Evolutionary conservation across 1,140 invertebrate genomes (phyloP), one percentile per base, ranked within the genome.

Genomic region (Scaptodrosophila lebanonensis): DNA sequence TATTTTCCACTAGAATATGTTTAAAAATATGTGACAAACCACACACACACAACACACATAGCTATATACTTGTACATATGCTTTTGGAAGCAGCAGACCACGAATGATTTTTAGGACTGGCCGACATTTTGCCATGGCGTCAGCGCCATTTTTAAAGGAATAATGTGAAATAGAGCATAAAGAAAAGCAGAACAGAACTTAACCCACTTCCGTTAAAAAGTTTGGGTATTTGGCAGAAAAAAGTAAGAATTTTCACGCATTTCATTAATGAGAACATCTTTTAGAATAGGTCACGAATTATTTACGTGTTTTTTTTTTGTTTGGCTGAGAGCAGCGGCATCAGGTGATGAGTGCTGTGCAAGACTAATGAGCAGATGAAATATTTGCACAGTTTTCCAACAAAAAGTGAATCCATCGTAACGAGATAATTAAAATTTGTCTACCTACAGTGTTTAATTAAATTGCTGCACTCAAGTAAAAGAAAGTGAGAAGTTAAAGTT

Each of bases 121-220:
- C 8, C 8, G 15, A 25, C 22, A 20, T 36, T 18, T 38, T 42
- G 33, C 27, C 27, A 72, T 76, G 66, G 71, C 83, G 83, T 85
- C 83, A 85, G 83, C 54, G 68, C 71, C 83, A 70, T 60, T 75
- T 84, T 77, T 85, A 83, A 82, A 64, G 36, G n/a, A n/a, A n/a
- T n/a, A n/a, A n/a, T n/a, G 53, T 50, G 43, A 51, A 51, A 49
- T 27, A 4, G 29, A 42, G 48, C 8, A 9, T 12, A 47, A 11
- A 25, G 11, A 11, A 40, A 20, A 61, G 13, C 15, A 20, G 12
- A 48, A 66, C 62, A 72, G 79, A 66, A 66, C 67, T 67, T 71
- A 61, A 56, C 61, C 54, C 72, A 82, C 75, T 82, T 82, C 75
- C 75, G 75, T 67, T 82, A 30, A 68, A 52, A 68, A 63, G 75